phyloP scores from a whole-genome alignment of 2,113 vertebrate genomes.

The Ascaphus truei region DNA sequence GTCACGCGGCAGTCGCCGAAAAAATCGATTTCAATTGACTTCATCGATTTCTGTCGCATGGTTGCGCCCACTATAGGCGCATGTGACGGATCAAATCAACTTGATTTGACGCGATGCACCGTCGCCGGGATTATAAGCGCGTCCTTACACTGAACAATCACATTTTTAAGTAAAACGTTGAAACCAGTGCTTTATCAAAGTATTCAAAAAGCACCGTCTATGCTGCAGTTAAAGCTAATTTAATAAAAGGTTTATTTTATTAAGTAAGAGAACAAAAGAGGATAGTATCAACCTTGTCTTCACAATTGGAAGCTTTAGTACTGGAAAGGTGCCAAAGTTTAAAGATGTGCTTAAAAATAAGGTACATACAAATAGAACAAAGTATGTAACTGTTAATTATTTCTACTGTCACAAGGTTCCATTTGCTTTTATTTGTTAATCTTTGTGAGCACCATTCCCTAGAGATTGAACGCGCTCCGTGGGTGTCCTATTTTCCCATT shows the following conservation, averaged over 20 bases:
- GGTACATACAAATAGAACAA: slow-evolving; percentile 18
- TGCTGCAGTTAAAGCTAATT: not conserved
- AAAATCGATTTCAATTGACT: too few species aligned
- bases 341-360: slow-evolving; percentile 20
- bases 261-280: not conserved
- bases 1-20: too few species aligned
- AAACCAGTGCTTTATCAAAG: not conserved
- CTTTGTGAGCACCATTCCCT: slow-evolving; percentile 51
- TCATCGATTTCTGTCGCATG: too few species aligned
- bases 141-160: too few species aligned
- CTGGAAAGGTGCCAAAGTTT: not conserved
- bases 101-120: too few species aligned
- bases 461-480: slow-evolving; percentile 44
- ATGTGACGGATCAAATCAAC: too few species aligned
- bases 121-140: too few species aligned
- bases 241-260: not conserved
- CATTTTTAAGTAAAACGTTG: too few species aligned
- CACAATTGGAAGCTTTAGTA: slow-evolving; percentile 15
- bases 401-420: slow-evolving; percentile 41
- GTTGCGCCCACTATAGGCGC: too few species aligned
- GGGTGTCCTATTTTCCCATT: slow-evolving; percentile 53
- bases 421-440: slow-evolving; percentile 52
- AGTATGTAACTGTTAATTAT: slow-evolving; percentile 21
- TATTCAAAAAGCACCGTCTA: not conserved
- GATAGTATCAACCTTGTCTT: slow-evolving; percentile 10